Evolutionary conservation across 2,888 invertebrate genomes (phyloP), one percentile per base, ranked within the genome.

Genomic region (Agrotis ipsilon): DNA sequence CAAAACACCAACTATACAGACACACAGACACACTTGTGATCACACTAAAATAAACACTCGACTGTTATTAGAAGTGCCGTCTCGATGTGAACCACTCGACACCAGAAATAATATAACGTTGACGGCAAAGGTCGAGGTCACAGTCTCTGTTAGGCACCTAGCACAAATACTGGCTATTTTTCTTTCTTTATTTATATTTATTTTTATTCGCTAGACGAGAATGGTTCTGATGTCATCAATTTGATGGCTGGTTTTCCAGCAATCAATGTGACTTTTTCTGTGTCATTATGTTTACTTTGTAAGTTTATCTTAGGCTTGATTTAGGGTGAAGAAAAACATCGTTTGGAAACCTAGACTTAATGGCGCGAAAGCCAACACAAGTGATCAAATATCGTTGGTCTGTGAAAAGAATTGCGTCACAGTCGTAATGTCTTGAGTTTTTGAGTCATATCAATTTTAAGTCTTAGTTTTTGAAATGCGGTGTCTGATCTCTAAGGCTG

Each of bases 81-180:
- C 24, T 58, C 49, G 48, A 61, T 45, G 48, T 32, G 21, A 19
- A n/a, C 55, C 24, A 39, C 27, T 68, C 68, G 68, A 68, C 57
- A 58, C 60, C 19, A 59, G 21, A 60, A 49, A 75, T 67, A 71
- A 71, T 75, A 71, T 43, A n/a, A 46, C 45, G 48, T 60, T 46
- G 58, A 18, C 19, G 39, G 21, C 32, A 46, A 52, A 75, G 60
- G 55, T 67, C 52, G 52, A 75, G 76, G 64, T 71, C 66, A 54
- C 19, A 11, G 43, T 14, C 21, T 57, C 39, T 32, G 49, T 14
- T 54, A n/a, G n/a, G n/a, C n/a, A 45, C 39, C 49, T 43, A n/a
- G 19, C 18, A 72, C 32, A 21, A 32, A 51, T 27, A 76, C 48
- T n/a, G 13, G 21, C 4, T 58, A 39, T 65, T 60, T 59, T 77